Evolutionary conservation across 2,797 vertebrate species (phyloP).

Genomic region (Leucoraja ocellata): DNA sequence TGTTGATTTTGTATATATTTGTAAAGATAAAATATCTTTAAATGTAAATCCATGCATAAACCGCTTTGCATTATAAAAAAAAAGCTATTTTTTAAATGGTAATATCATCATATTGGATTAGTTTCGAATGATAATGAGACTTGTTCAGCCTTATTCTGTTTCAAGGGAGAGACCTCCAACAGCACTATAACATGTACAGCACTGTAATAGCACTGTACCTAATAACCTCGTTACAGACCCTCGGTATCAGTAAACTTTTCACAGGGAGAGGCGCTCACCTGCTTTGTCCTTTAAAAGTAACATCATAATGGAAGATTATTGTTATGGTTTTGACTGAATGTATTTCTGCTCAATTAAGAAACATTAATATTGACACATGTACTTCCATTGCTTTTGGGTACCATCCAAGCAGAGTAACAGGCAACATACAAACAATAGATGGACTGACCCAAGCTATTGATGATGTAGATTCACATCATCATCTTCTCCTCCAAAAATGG

Average conservation of each 20-base stretch:
- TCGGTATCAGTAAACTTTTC: neutral
- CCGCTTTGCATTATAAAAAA: neutral
- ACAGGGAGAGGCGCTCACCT: neutral
- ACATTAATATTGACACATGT: neutral
- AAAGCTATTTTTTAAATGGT: neutral
- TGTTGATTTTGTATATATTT: neutral
- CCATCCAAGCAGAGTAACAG: neutral
- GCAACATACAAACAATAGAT: neutral
- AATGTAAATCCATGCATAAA: neutral
- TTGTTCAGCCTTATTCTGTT: neutral
- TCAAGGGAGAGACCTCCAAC: neutral
- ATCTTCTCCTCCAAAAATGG: neutral
- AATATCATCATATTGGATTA: neutral
- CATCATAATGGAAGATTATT: neutral
- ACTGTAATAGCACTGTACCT: neutral
- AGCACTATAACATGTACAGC: neutral
- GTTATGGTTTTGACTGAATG: neutral
- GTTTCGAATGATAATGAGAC: no score
- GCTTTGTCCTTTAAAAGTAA: neutral
- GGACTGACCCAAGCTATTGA: neutral
- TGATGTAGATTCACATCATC: neutral
- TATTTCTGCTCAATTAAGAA: neutral
- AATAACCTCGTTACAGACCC: neutral
- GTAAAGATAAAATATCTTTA: neutral
- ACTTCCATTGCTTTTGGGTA: neutral